Evolutionary conservation across 2,113 vertebrate species (phyloP), one percentile per base, ranked within the genome.

Genomic region (Penelope pileata): DNA sequence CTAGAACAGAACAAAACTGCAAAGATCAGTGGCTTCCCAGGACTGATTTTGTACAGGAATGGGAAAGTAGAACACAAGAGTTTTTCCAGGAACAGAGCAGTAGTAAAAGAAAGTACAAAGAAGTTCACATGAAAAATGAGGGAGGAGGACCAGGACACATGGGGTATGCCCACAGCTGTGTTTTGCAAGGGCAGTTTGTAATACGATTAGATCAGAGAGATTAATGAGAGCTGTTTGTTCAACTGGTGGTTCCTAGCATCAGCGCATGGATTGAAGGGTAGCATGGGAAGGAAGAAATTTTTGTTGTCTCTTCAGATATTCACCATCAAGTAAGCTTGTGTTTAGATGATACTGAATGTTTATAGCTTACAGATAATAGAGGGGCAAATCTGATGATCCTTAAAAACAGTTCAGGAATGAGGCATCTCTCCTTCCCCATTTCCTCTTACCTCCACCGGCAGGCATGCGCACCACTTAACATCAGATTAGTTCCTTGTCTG

Each of bases 281-380:
- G 22, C 27, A 50, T 0, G 1, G 45, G 27, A 90, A 62, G 30
- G 14, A 70, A 38, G 1, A 5, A 6, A 0, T 1, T 51, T 83
- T 58, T 15, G 2, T 7, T 32, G 70, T 68, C 53, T 9, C 9
- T 81, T 89, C 13, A 67, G 14, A 10, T 86, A 26, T 54, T 89
- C 11, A 40, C 4, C 7, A 11, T 63, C 16, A 64, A 72, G 51
- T 68, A 63, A 29, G 78, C 66, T 54, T 64, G 17, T 84, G 45
- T 89, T 79, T 82, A 47, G 66, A 59, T 29, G 45, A 14, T 42
- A 56, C 7, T 6, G 60, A 85, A 56, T n/a, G 43, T 26, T 79
- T 76, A 18, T 0, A 84, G 27, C 8, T 8, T 75, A 7, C 6
- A 43, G 34, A 72, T 91, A 72, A 42, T 4, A 69, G 40, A 60